Conservation (phyloP, 2,113 vertebrate genomes). For the Lophura nycthemera region DNA sequence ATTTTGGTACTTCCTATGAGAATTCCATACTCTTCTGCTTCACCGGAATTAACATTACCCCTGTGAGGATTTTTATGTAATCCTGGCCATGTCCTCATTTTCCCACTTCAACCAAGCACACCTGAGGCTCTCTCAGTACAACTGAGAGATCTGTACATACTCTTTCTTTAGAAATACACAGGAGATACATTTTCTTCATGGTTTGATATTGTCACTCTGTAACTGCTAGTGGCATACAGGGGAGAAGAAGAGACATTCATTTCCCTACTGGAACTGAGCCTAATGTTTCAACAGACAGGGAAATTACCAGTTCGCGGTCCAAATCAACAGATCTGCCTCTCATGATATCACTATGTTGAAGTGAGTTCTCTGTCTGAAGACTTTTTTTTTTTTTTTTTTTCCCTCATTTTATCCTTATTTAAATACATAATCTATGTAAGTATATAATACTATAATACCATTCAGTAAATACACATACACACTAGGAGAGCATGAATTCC, state of each 20-base stretch:
- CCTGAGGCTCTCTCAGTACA: neutral
- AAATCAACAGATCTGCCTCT: neutral
- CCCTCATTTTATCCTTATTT: neutral
- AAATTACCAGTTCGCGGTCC: neutral
- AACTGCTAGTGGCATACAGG: neutral
- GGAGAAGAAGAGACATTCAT: neutral
- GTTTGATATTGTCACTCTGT: neutral
- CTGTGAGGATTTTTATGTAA: neutral
- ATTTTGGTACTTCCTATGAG: neutral
- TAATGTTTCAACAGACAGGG: neutral
- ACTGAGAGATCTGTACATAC: neutral
- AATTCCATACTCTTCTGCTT: neutral
- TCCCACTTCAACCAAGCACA: neutral
- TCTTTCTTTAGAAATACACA: neutral
- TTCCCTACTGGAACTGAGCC: neutral
- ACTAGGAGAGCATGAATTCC: neutral
- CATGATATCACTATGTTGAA: neutral
- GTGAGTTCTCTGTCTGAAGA: neutral
- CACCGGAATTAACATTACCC: neutral
- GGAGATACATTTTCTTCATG: neutral
- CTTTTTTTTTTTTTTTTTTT: neutral
- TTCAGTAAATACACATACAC: neutral
- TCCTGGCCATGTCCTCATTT: fast-evolving
- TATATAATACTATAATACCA: neutral
- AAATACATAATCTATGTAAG: neutral